Percentiles rank a stretch among this genome's conserved stretches.
These are phyloP conservation scores for Heterocephalus glaber DNA, from an alignment of 2,113 vertebrate genomes.

Conservation along the genomic window DNA sequence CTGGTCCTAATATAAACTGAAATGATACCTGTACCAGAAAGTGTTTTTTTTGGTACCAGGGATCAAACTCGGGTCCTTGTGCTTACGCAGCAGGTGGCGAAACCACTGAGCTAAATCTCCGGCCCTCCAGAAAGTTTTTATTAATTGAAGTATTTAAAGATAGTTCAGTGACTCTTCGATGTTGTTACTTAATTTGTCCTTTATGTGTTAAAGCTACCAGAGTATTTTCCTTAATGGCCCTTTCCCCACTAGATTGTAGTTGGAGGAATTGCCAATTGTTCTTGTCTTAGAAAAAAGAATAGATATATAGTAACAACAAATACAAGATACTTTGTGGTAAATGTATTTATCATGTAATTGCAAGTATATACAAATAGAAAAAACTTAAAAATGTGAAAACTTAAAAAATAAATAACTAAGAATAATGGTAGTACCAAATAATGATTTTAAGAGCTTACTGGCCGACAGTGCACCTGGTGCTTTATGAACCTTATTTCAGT, in stretches of 20 bases:
- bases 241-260: slow-evolving; percentile 9
- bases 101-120: too few species aligned
- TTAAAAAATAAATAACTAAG: not conserved
- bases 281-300: not conserved
- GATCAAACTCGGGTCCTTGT: too few species aligned
- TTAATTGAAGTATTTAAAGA: slow-evolving; percentile 34
- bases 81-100: too few species aligned
- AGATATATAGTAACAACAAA: not conserved
- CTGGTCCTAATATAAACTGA: not conserved
- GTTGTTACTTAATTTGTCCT: not conserved
- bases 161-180: slow-evolving; percentile 15
- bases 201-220: not conserved
- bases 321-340: not conserved
- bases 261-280: not conserved
- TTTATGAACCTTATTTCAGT: not conserved
- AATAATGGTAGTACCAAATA: not conserved
- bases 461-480: accelerated
- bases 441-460: not conserved
- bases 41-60: too few species aligned
- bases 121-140: too few species aligned
- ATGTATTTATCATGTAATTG: not conserved
- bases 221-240: not conserved
- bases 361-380: not conserved
- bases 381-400: not conserved
- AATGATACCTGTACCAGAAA: not conserved